Conservation (phyloP, 2,113 vertebrate species). For the Atlantisia rogersi region DNA sequence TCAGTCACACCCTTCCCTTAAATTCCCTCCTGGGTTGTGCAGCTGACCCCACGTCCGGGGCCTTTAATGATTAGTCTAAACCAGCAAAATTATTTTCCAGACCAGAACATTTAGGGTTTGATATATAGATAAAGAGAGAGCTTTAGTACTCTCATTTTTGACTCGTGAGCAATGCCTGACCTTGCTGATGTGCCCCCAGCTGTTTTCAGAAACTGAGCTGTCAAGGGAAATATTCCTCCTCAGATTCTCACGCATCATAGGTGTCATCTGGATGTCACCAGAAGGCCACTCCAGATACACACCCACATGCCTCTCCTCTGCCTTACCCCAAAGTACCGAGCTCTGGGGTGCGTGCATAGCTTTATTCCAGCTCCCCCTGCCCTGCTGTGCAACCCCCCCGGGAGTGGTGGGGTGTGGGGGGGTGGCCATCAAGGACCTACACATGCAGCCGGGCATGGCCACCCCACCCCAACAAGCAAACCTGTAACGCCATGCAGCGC, state of each 20-base stretch:
- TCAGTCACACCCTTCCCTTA: conserved; percentile 45
- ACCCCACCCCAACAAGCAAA: not conserved
- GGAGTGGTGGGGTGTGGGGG: not conserved
- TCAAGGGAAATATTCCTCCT: not conserved
- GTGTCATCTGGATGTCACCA: not conserved
- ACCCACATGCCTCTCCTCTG: not conserved
- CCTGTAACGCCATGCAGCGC: not conserved
- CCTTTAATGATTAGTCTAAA: not conserved
- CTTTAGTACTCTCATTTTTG: not conserved
- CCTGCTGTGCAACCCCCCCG: not conserved
- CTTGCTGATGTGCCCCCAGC: not conserved
- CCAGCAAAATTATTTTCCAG: conserved; percentile 17
- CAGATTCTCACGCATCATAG: not conserved
- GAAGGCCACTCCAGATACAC: fast-evolving
- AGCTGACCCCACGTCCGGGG: not conserved
- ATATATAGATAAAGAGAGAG: conserved; percentile 9
- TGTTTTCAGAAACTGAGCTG: not conserved
- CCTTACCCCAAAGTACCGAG: fast-evolving
- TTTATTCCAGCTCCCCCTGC: not conserved
- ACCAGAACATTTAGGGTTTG: not conserved
- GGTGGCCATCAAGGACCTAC: not conserved
- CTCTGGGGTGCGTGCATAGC: not conserved
- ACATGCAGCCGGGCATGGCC: fast-evolving
- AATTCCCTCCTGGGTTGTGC: conserved; percentile 1
- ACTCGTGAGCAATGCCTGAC: not conserved